phyloP scores from a whole-genome alignment of 2,797 vertebrate species.

The Tarsius wallacei region DNA sequence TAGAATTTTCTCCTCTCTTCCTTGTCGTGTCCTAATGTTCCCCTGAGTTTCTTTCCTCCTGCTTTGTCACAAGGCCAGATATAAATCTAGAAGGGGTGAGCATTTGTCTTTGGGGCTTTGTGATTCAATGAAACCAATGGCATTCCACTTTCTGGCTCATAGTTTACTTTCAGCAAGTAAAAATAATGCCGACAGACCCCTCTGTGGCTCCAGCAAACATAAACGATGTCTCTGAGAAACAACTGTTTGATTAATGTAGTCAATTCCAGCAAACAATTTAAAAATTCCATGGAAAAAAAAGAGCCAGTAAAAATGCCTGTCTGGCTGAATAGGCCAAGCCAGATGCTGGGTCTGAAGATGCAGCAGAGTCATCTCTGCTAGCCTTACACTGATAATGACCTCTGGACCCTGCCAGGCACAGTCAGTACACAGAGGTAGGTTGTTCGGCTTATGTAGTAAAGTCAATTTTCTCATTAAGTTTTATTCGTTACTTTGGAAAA shows the following conservation, averaged over 20 bases:
- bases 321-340: neutral
- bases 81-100: neutral
- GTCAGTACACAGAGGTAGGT: accelerated
- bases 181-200: constrained; percentile 25
- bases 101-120: neutral
- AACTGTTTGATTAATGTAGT: constrained; percentile 44
- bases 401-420: neutral
- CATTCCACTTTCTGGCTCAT: neutral
- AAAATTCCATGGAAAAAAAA: neutral
- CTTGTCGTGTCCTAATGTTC: neutral
- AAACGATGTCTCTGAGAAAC: constrained; percentile 66
- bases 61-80: neutral
- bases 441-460: neutral
- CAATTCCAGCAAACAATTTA: constrained; percentile 11
- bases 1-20: neutral
- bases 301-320: neutral
- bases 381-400: accelerated
- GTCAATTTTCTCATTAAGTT: neutral
- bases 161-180: constrained; percentile 56
- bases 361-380: accelerated
- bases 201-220: constrained; percentile 73
- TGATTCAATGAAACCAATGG: neutral
- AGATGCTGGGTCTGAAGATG: accelerated
- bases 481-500: neutral
- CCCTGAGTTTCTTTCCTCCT: neutral